Conservation (phyloP, 2,797 vertebrate genomes). For the Atherinosoma microstoma region DNA sequence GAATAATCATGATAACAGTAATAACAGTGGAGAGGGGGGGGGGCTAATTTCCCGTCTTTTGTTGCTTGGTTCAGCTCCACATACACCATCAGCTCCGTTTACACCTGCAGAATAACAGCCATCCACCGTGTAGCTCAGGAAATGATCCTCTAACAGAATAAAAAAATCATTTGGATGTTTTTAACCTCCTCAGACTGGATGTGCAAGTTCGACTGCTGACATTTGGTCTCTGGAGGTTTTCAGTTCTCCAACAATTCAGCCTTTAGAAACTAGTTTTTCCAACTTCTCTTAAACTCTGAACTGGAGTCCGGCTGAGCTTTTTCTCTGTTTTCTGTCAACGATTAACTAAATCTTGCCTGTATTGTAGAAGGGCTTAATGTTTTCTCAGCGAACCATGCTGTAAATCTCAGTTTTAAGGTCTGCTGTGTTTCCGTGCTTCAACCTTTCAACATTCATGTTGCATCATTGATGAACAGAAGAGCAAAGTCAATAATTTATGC, state of each 20-base stretch:
- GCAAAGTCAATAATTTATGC: not conserved
- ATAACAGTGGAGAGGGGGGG: conserved; percentile 23
- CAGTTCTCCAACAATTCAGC: not conserved
- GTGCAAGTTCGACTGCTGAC: not conserved
- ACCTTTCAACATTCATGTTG: too few relatives aligned
- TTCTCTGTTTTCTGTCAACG: not conserved
- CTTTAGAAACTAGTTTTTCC: not conserved
- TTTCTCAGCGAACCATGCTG: not conserved
- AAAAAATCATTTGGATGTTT: not conserved
- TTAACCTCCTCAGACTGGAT: not conserved
- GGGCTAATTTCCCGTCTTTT: conserved; percentile 53
- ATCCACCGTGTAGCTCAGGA: too few relatives aligned
- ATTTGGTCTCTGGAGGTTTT: conserved; percentile 15
- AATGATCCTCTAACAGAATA: too few relatives aligned
- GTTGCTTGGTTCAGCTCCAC: conserved; percentile 22
- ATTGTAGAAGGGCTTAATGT: too few relatives aligned
- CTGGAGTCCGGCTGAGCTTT: not conserved
- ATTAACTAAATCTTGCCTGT: not conserved
- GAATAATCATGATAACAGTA: conserved; percentile 26
- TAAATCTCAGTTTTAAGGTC: not conserved
- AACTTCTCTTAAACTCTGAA: not conserved
- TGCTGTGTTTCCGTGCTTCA: too few relatives aligned
- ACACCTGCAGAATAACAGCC: not conserved
- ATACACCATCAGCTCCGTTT: not conserved
- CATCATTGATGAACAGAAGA: not conserved